Percentiles rank a stretch among this genome's conserved stretches.
Evolutionary conservation across 2,888 invertebrate genomes (phyloP).

Genomic region (Iphiclides podalirius): DNA sequence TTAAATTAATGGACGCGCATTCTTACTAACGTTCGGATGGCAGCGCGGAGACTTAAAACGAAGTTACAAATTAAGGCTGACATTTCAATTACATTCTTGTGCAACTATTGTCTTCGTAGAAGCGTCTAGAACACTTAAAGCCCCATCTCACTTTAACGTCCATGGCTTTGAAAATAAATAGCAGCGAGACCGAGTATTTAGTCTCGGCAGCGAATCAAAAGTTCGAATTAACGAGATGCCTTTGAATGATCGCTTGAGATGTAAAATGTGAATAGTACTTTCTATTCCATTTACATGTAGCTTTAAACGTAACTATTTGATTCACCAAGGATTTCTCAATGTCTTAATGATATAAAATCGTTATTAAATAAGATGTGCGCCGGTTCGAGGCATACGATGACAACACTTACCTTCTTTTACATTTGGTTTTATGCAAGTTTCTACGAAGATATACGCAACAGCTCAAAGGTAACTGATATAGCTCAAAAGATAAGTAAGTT

Average conservation of each 20-base stretch:
- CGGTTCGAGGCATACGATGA: no score
- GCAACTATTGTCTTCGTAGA: slow-evolving; percentile 58
- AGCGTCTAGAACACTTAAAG: slow-evolving; percentile 29
- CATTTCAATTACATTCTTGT: slow-evolving; percentile 76
- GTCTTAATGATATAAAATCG: no score
- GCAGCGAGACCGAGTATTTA: slow-evolving; percentile 20
- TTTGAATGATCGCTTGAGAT: neutral
- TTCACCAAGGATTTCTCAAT: no score
- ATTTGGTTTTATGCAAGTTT: no score
- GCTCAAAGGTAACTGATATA: no score
- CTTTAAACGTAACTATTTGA: no score
- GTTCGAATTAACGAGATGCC: slow-evolving; percentile 21
- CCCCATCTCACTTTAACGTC: slow-evolving; percentile 25
- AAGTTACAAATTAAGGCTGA: slow-evolving; percentile 67
- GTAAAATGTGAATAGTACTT: neutral
- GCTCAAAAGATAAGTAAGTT: no score
- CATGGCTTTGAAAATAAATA: slow-evolving; percentile 25
- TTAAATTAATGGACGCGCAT: slow-evolving; percentile 53
- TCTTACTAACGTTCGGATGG: slow-evolving; percentile 42
- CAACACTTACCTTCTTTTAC: no score
- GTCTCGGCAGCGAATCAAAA: slow-evolving; percentile 19
- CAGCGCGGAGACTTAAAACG: slow-evolving; percentile 47
- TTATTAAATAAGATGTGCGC: no score
- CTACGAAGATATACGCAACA: no score
- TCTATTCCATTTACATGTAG: no score